A percentile compares a stretch with the other conserved stretches of the same genome.
Conservation (phyloP, 1,140 invertebrate species). For the Bilobella aurantiaca region DNA sequence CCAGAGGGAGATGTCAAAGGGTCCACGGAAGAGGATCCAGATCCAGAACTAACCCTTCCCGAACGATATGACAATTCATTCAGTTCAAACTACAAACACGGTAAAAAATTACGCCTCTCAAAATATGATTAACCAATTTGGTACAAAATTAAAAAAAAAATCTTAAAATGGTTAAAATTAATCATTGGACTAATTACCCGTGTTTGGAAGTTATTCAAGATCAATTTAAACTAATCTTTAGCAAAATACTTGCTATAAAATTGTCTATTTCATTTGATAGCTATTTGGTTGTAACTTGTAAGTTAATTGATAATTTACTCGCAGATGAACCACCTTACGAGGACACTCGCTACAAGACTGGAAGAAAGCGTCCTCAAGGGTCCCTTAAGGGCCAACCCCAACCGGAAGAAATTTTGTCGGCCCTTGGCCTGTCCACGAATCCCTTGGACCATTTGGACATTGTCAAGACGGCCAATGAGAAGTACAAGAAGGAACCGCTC, state of each 20-base stretch:
- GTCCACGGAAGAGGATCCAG: slow-evolving; percentile 3
- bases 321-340: neutral
- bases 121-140: no score
- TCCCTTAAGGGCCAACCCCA: slow-evolving; percentile 7
- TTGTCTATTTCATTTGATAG: no score
- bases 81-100: slow-evolving; percentile 17
- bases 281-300: no score
- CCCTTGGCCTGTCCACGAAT: slow-evolving; percentile 21
- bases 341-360: neutral
- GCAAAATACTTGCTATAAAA: no score
- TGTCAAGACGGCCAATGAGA: neutral
- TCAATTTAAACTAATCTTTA: no score
- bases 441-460: slow-evolving; percentile 6
- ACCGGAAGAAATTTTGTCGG: slow-evolving; percentile 24
- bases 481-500: slow-evolving; percentile 7
- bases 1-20: slow-evolving; percentile 18
- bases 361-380: neutral
- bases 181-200: no score
- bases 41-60: slow-evolving; percentile 3
- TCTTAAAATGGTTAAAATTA: no score
- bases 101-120: no score
- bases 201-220: no score
- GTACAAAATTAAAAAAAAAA: no score
- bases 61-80: slow-evolving; percentile 21
- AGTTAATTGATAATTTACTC: neutral